phyloP scores from a whole-genome alignment of 2,888 invertebrate genomes.

The Drosophila meridiana region DNA sequence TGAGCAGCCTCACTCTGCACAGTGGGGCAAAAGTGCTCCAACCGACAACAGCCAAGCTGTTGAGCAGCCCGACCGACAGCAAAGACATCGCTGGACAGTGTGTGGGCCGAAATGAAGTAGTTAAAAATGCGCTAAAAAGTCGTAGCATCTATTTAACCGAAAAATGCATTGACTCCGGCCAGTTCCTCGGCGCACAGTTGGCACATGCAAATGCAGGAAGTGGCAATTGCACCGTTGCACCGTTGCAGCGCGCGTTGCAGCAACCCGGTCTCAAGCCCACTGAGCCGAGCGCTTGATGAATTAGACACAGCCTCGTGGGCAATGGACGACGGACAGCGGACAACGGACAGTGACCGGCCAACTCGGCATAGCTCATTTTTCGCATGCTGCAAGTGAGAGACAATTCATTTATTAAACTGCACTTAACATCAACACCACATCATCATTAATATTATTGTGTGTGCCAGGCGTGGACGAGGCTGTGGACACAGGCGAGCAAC shows the following conservation, averaged over 20 bases:
- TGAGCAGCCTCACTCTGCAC: slow-evolving; percentile 54
- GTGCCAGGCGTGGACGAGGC: slow-evolving; percentile 24
- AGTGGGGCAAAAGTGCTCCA: slow-evolving; percentile 41
- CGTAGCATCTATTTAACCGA: slow-evolving; percentile 52
- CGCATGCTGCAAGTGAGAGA: slow-evolving; percentile 57
- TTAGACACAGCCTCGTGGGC: slow-evolving; percentile 64
- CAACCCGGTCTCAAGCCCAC: slow-evolving; percentile 32
- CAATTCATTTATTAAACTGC: slow-evolving; percentile 84
- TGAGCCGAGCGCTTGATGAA: slow-evolving; percentile 64
- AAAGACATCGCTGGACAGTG: slow-evolving; percentile 23
- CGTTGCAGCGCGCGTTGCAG: slow-evolving; percentile 19
- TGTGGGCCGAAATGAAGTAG: slow-evolving; percentile 52
- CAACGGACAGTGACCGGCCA: slow-evolving; percentile 23
- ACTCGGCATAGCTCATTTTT: slow-evolving; percentile 59
- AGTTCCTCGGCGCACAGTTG: slow-evolving; percentile 21
- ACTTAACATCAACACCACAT: slow-evolving; percentile 84
- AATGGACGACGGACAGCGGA: slow-evolving; percentile 36
- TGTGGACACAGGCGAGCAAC: slow-evolving; percentile 39
- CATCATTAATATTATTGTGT: slow-evolving; percentile 78
- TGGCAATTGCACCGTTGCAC: slow-evolving; percentile 51
- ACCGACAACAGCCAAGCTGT: background rate
- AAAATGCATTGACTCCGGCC: slow-evolving; percentile 50
- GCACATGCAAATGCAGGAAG: slow-evolving; percentile 79
- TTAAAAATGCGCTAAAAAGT: slow-evolving; percentile 56
- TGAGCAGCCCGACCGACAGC: background rate